These are phyloP conservation scores for Camponotus pennsylvanicus DNA, from an alignment of 1,140 invertebrate species.

Conservation along the genomic window DNA sequence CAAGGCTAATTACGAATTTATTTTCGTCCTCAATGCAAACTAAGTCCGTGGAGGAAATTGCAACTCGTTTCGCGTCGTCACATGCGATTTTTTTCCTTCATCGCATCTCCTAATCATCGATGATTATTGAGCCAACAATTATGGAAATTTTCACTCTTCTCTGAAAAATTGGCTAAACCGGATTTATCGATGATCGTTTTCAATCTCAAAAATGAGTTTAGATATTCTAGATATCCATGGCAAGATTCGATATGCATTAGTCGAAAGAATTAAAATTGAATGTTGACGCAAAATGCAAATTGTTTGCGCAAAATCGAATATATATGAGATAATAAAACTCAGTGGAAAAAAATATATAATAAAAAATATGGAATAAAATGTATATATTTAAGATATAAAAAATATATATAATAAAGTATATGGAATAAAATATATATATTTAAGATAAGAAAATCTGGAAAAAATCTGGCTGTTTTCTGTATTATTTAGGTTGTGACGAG, in stretches of 20 bases:
- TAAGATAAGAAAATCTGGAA: constrained; percentile 19
- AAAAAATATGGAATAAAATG: too few relatives aligned
- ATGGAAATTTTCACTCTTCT: constrained; percentile 64
- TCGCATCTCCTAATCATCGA: neutral
- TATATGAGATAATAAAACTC: constrained; percentile 3
- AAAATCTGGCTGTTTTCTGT: constrained; percentile 60
- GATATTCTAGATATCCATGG: neutral
- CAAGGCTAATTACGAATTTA: neutral
- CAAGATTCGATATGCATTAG: neutral
- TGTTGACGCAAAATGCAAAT: too few relatives aligned
- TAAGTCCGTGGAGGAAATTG: constrained; percentile 15
- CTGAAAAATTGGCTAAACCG: constrained; percentile 57
- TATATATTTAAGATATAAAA: too few relatives aligned
- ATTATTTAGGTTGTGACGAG: constrained; percentile 69
- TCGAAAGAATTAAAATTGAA: too few relatives aligned
- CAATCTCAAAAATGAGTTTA: neutral
- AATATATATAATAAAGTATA: too few relatives aligned
- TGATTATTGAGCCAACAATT: neutral
- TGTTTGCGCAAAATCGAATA: neutral
- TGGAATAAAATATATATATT: neutral
- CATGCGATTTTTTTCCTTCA: neutral
- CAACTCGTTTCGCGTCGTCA: neutral
- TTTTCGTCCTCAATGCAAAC: constrained; percentile 5
- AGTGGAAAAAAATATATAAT: constrained; percentile 55
- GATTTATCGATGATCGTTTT: constrained; percentile 28